Evolutionary conservation across 2,888 invertebrate genomes (phyloP).

Genomic region (Limnephilus lunatus): DNA sequence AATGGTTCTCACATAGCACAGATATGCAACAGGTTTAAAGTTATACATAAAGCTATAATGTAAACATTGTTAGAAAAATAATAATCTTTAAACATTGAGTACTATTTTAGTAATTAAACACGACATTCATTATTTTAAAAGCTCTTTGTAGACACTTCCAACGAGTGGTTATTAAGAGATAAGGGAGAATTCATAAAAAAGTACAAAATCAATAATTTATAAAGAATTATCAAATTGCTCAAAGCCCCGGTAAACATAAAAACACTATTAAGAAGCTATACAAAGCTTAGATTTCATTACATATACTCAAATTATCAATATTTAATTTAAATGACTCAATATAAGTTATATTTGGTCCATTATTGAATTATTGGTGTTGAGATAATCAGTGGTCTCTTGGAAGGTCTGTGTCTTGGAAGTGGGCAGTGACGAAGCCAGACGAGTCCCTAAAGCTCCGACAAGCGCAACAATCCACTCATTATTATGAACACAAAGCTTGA

Average conservation of each 20-base stretch:
- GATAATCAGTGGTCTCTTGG: neutral
- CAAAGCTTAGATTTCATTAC: neutral
- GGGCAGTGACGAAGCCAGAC: neutral
- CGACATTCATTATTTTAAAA: slow-evolving; percentile 5
- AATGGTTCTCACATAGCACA: neutral
- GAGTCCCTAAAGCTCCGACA: neutral
- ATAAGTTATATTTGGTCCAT: slow-evolving; percentile 32
- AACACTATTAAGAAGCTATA: neutral
- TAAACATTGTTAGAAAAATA: slow-evolving; percentile 55
- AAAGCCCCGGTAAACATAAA: neutral
- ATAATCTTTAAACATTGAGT: slow-evolving; percentile 38
- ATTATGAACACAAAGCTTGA: slow-evolving; percentile 10
- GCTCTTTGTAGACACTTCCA: slow-evolving; percentile 7
- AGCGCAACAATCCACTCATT: neutral
- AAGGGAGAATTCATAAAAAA: neutral
- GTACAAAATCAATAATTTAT: neutral
- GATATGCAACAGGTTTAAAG: slow-evolving; percentile 14
- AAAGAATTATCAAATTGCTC: neutral
- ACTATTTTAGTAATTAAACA: slow-evolving; percentile 4
- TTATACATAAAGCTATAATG: slow-evolving; percentile 27
- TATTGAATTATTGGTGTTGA: neutral
- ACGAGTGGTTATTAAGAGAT: neutral
- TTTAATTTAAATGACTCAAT: slow-evolving; percentile 22
- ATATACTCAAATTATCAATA: neutral
- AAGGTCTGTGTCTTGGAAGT: neutral